Conservation (phyloP, 2,888 invertebrate species). For the Lasioglossum leucozonium region DNA sequence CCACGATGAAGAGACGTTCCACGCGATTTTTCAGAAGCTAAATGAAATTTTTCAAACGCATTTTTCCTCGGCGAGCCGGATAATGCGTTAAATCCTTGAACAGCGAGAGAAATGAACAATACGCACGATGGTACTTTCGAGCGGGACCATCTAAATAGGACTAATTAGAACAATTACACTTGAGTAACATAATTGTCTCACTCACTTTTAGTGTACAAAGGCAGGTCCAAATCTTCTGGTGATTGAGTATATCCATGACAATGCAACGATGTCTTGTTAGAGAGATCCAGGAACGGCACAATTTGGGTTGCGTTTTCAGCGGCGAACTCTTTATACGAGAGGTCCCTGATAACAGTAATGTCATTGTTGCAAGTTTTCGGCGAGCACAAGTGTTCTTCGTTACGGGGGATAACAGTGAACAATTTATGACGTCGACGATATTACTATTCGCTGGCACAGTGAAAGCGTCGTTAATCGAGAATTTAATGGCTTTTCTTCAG, state of each 20-base stretch:
- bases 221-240: background rate
- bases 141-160: too few species aligned
- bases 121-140: too few species aligned
- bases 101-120: too few species aligned
- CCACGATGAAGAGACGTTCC: background rate
- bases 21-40: background rate
- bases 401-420: background rate
- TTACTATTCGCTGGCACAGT: background rate
- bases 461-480: too few species aligned
- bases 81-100: background rate
- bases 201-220: fast-evolving
- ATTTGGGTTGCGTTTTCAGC: background rate
- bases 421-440: background rate
- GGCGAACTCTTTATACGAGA: background rate
- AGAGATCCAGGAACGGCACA: background rate
- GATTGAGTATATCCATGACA: background rate
- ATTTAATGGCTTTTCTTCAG: background rate
- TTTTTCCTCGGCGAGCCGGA: background rate
- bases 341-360: background rate
- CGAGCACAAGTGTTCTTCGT: background rate
- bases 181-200: too few species aligned
- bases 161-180: too few species aligned
- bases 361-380: background rate
- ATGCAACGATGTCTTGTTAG: background rate
- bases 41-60: background rate